These are phyloP conservation scores for Tridacna crocea DNA, from an alignment of 2,888 invertebrate species.

Conservation along the genomic window DNA sequence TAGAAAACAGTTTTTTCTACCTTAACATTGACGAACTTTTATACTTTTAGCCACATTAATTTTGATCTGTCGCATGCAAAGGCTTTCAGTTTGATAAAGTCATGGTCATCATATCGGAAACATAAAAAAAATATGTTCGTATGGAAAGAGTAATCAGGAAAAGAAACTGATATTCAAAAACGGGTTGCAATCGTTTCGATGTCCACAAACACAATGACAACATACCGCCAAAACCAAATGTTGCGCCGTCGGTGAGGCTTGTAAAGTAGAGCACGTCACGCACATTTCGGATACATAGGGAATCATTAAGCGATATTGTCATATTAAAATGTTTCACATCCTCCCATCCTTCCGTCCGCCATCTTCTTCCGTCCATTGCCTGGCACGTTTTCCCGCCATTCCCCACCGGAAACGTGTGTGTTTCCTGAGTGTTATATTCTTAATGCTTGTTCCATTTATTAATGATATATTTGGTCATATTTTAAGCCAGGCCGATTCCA, in stretches of 20 bases:
- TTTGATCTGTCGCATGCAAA: too few relatives aligned
- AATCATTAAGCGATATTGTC: slow-evolving; percentile 48
- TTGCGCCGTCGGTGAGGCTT: background rate
- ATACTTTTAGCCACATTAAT: too few relatives aligned
- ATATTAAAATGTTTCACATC: slow-evolving; percentile 49
- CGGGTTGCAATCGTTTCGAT: too few relatives aligned
- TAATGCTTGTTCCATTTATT: slow-evolving; percentile 25
- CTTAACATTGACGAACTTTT: too few relatives aligned
- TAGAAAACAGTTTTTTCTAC: too few relatives aligned
- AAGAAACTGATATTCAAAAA: too few relatives aligned
- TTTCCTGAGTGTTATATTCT: slow-evolving; percentile 19
- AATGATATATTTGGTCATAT: slow-evolving; percentile 22
- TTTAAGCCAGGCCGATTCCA: background rate
- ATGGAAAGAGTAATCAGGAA: too few relatives aligned
- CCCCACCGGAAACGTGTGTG: slow-evolving; percentile 20
- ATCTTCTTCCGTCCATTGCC: slow-evolving; percentile 43
- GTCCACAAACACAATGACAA: too few relatives aligned
- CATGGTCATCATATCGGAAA: too few relatives aligned
- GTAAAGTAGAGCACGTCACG: slow-evolving; percentile 24
- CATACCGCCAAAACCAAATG: background rate
- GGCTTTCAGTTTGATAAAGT: too few relatives aligned
- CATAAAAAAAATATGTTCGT: too few relatives aligned
- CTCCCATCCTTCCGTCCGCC: slow-evolving; percentile 35
- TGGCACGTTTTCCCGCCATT: slow-evolving; percentile 22
- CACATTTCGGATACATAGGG: slow-evolving; percentile 39